Evolutionary conservation across 2,888 invertebrate genomes (phyloP), one percentile per base, ranked within the genome.

Genomic region (Yponomeuta malinellus): DNA sequence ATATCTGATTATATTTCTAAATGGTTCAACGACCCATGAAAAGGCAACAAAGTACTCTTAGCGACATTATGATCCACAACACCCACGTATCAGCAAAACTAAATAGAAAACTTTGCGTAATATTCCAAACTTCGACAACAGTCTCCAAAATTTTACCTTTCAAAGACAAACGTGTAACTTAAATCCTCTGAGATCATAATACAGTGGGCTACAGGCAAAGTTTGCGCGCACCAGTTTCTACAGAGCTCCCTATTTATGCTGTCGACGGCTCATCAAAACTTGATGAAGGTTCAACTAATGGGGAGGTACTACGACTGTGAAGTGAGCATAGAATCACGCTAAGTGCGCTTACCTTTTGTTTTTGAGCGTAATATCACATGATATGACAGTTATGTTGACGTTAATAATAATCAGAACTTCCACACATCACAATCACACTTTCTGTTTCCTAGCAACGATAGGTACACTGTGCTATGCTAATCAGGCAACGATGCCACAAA

Each of bases 231-330:
- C 52, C 52, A 59, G 52, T 59, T 59, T 59, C 12, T 15, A 2
- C 15, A 15, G 52, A 59, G 52, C 52, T 5, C 52, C 15, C 52
- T 59, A 59, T 59, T 59, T 59, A 59, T 59, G 52, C 52, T 59
- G 52, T 59, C 52, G 12, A 59, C 52, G 15, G 52, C 52, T 59
- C 52, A 59, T 59, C 52, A 15, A 59, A 59, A 59, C 15, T 59
- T 59, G 52, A 59, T 59, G 52, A 59, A 59, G 52, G 52, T 59
- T 59, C 52, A 59, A 59, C 52, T 59, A 59, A 59, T 59, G 52
- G 52, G 29, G 63, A 15, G 15, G 23, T 63, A 63, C 23, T 59
- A 59, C 52, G 52, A 59, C 52, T 59, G 52, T 59, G 8, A 59
- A 59, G 52, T 59, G 52, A 59, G 15, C 52, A 52, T 52, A 52